These are phyloP conservation scores for Drosophila burlai DNA, from an alignment of 1,140 invertebrate species.

Conservation along the genomic window DNA sequence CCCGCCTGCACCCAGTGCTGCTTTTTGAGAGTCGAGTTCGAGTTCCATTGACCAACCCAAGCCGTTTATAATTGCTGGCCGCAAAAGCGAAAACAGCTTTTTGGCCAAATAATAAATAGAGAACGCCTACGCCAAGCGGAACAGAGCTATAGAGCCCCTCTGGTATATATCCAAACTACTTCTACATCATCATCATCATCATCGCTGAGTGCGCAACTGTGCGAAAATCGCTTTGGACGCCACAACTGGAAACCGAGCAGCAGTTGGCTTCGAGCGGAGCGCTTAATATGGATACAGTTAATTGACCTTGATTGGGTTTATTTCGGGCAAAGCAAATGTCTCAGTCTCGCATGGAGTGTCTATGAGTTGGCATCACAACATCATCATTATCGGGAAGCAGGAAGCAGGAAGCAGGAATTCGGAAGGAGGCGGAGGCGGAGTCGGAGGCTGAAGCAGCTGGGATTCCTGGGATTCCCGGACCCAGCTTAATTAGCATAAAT, in stretches of 20 bases:
- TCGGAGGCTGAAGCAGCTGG: background rate
- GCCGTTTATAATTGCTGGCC: slow-evolving; percentile 42
- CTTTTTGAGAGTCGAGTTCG: slow-evolving; percentile 48
- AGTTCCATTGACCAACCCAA: slow-evolving; percentile 66
- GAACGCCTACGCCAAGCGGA: slow-evolving; percentile 74
- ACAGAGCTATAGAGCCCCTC: slow-evolving; percentile 29
- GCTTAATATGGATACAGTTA: slow-evolving; percentile 84
- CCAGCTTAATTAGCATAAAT: slow-evolving; percentile 33
- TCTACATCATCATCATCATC: slow-evolving; percentile 42
- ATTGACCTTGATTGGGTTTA: slow-evolving; percentile 85
- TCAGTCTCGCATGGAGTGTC: slow-evolving; percentile 6
- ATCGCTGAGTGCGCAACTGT: slow-evolving; percentile 50
- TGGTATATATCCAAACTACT: slow-evolving; percentile 27
- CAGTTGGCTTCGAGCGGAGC: slow-evolving; percentile 40
- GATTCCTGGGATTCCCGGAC: slow-evolving; percentile 17
- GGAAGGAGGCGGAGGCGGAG: background rate
- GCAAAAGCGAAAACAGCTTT: slow-evolving; percentile 63
- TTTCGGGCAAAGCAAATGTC: slow-evolving; percentile 58
- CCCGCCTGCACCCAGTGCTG: slow-evolving; percentile 45
- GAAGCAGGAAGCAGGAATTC: background rate
- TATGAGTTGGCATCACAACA: slow-evolving; percentile 10
- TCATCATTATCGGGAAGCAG: slow-evolving; percentile 14
- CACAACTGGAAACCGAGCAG: slow-evolving; percentile 25
- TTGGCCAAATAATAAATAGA: slow-evolving; percentile 64
- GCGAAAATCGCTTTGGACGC: slow-evolving; percentile 63